phyloP scores from a whole-genome alignment of 2,888 invertebrate species.

The Cacoxenus indagator region DNA sequence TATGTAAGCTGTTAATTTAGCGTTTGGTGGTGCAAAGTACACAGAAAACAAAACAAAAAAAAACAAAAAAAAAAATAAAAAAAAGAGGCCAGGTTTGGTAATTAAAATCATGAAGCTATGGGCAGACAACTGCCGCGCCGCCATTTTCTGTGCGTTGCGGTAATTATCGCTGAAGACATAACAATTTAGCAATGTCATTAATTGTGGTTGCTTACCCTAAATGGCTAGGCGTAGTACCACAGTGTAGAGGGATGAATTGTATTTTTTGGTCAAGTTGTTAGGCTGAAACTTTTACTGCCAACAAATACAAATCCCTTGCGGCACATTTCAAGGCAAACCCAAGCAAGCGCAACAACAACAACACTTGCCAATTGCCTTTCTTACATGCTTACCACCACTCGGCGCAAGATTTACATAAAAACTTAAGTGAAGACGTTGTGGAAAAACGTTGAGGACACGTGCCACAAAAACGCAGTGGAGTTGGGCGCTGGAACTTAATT shows the following conservation, averaged over 20 bases:
- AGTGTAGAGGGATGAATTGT: neutral
- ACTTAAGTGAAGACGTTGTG: neutral
- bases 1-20: neutral
- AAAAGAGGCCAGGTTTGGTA: constrained; percentile 33
- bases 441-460: constrained; percentile 44
- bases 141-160: constrained; percentile 23
- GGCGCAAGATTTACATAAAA: constrained; percentile 36
- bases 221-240: neutral
- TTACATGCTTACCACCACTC: constrained; percentile 30
- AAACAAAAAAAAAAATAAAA: neutral
- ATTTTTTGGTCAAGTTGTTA: constrained; percentile 1
- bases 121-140: constrained; percentile 44
- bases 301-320: constrained; percentile 14
- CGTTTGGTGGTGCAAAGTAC: no score
- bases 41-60: no score
- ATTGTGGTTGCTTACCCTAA: constrained; percentile 44
- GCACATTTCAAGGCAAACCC: neutral
- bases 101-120: constrained; percentile 67
- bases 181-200: constrained; percentile 63
- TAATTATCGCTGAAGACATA: constrained; percentile 66
- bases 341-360: neutral
- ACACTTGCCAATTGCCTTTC: constrained; percentile 10
- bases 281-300: no score
- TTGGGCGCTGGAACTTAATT: constrained; percentile 52
- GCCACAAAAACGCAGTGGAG: constrained; percentile 34